phyloP scores from a whole-genome alignment of 1,140 invertebrate species.

The Stegodyphus mimosarum region DNA sequence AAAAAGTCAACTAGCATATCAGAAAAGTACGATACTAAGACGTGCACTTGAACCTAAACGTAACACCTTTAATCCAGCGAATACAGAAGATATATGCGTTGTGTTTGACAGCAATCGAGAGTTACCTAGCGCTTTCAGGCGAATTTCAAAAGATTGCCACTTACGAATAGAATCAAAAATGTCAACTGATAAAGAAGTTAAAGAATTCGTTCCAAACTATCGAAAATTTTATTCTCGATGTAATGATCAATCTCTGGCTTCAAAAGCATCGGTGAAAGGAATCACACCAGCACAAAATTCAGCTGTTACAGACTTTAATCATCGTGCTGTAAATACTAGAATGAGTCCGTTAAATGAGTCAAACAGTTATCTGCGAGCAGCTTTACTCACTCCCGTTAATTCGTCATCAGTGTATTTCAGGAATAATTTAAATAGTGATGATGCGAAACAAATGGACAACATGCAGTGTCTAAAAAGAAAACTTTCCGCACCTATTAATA shows the following conservation, averaged over 20 bases:
- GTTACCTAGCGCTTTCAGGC: neutral
- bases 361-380: neutral
- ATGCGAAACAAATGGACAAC: no score
- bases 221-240: constrained; percentile 8
- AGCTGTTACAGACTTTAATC: neutral
- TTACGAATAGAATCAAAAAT: neutral
- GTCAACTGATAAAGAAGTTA: neutral
- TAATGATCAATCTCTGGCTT: neutral
- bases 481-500: neutral
- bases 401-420: neutral
- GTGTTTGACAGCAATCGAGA: neutral
- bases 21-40: no score
- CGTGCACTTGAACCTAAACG: no score
- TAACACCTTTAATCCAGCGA: neutral
- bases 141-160: no score
- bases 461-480: constrained; percentile 16
- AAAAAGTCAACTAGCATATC: no score
- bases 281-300: neutral
- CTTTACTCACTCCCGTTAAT: neutral
- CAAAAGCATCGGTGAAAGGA: constrained; percentile 5
- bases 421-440: no score
- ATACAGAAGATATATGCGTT: neutral
- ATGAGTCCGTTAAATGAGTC: neutral
- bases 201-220: constrained; percentile 18
- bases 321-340: neutral